Evolutionary conservation across 1,140 invertebrate genomes (phyloP).

Genomic region (Neuroterus valhalla): DNA sequence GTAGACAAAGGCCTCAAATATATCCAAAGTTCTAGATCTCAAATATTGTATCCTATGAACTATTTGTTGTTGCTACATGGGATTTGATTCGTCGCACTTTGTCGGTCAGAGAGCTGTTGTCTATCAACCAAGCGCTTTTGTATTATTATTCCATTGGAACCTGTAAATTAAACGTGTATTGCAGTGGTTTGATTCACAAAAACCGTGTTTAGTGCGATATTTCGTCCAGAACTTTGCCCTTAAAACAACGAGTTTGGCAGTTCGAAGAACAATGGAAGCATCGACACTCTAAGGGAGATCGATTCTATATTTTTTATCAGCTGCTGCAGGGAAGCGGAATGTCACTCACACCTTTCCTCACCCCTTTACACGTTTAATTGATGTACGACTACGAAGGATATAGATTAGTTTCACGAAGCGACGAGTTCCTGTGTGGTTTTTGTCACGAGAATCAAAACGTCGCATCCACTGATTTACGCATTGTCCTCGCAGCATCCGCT

Average conservation of each 20-base stretch:
- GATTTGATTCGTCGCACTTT: conserved; percentile 49
- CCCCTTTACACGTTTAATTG: conserved; percentile 21
- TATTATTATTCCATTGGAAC: not conserved
- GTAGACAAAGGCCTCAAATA: too few relatives aligned
- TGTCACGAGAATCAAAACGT: conserved; percentile 35
- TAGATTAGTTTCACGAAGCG: conserved; percentile 39
- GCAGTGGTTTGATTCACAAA: conserved; percentile 41
- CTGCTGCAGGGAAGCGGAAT: not conserved
- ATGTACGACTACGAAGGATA: conserved; percentile 38
- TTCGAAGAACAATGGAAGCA: conserved; percentile 6
- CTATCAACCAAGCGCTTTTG: conserved; percentile 27
- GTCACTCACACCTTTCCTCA: conserved; percentile 3
- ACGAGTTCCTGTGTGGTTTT: conserved; percentile 18
- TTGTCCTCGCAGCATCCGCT: conserved; percentile 3
- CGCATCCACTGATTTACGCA: conserved; percentile 38
- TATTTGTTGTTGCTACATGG: not conserved
- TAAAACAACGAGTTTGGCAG: not conserved
- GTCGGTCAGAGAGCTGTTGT: conserved; percentile 51
- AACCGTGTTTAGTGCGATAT: conserved; percentile 58
- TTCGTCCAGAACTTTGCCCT: conserved; percentile 42
- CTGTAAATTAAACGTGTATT: not conserved
- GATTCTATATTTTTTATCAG: conserved; percentile 45
- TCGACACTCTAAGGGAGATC: conserved; percentile 46
- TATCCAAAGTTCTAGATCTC: too few relatives aligned
- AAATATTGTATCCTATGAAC: not conserved